Conservation (phyloP, 2,888 invertebrate species). For the Lymantria dispar region DNA sequence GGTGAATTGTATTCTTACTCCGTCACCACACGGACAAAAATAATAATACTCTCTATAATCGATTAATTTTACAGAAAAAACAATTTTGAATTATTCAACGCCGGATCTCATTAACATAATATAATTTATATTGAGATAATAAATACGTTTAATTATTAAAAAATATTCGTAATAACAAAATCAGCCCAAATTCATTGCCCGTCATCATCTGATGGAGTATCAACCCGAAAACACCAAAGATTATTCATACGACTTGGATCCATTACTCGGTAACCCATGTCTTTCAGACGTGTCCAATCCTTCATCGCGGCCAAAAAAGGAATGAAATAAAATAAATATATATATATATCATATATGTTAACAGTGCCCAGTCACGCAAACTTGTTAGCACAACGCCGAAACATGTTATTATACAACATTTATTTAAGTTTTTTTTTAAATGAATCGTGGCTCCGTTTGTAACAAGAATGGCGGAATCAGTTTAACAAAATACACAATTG, state of each 20-base stretch:
- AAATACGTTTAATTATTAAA: too few species aligned
- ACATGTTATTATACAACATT: slow-evolving; percentile 75
- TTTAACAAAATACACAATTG: slow-evolving; percentile 65
- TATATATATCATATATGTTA: slow-evolving; percentile 59
- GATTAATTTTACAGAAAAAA: too few species aligned
- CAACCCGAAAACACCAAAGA: slow-evolving; percentile 39
- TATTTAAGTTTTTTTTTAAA: slow-evolving; percentile 71
- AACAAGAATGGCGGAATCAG: slow-evolving; percentile 48
- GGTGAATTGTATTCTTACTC: too few species aligned
- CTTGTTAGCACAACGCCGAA: slow-evolving; percentile 62
- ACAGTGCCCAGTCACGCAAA: slow-evolving; percentile 76
- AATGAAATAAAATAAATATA: slow-evolving; percentile 39
- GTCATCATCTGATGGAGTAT: slow-evolving; percentile 36
- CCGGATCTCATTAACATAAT: too few species aligned
- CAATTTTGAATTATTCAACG: too few species aligned
- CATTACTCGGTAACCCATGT: slow-evolving; percentile 53
- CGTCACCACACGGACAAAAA: too few species aligned
- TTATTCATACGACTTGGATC: slow-evolving; percentile 45
- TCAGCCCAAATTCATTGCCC: slow-evolving; percentile 32
- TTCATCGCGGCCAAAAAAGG: slow-evolving; percentile 53
- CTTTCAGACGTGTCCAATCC: slow-evolving; percentile 53
- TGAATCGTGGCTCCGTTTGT: slow-evolving; percentile 46
- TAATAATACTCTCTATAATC: too few species aligned
- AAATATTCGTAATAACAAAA: slow-evolving; percentile 18
- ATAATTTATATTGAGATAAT: too few species aligned